Evolutionary conservation across 2,113 vertebrate genomes (phyloP), one percentile per base, ranked within the genome.

Genomic region (Elgaria multicarinata): DNA sequence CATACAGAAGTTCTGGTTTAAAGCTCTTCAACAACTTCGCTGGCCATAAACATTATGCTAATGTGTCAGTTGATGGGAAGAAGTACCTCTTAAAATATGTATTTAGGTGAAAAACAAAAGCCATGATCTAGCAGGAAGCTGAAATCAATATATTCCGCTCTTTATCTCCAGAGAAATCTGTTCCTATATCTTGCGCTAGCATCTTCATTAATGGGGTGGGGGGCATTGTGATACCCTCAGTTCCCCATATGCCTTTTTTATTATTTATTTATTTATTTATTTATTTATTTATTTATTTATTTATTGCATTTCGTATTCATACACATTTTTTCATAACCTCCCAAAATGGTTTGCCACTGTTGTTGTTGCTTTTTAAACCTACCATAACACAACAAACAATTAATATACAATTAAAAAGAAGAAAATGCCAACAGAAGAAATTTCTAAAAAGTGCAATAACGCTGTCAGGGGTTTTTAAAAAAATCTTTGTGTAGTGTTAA

Each of bases 1-100:
- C 42, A 83, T 28, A 76, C 78, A 82, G 77, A 93, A 91, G 91
- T 95, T 95, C 82, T 91, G 88, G 74, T 94, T 95, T 90, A 90
- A 72, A 85, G 83, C 90, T 93, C 84, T 95, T 93, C 92, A 96
- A 95, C 93, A 96, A 95, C 79, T 81, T 94, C 82, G 62, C 87
- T 96, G 90, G 86, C 74, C 93, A 94, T 95, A 96, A 96, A 95
- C 83, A 80, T 94, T 96, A 95, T 94, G 93, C 50, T 96, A 96
- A 96, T 92, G 58, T 8, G 90, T 75, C 71, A 94, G 84, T 74
- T 92, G 90, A 26, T 64, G 1, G 72, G 24, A 92, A 92, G 90
- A 96, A 89, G 62, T 39, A 66, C 69, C 96, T 96, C 89, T 93
- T 3, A 89, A 79, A 88, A 6, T 89, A 62, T 5, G 7, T 86